Percentiles rank a stretch among this genome's conserved stretches.
Conservation (phyloP, 1,140 invertebrate genomes). For the Calosoma granatense region DNA sequence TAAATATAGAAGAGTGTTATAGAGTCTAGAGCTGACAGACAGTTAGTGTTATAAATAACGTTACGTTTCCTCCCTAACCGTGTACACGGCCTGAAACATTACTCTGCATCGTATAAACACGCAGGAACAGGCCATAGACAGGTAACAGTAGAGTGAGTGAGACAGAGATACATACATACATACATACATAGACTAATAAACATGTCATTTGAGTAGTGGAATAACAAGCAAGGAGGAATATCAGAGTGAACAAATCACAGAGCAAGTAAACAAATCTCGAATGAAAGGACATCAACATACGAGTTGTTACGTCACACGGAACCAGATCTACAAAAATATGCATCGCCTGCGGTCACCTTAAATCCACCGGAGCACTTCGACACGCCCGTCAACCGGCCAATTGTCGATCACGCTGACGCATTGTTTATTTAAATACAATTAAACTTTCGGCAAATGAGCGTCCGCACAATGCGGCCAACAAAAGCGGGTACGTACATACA, state of each 20-base stretch:
- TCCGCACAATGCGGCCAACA: too few species aligned
- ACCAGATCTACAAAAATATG: not conserved
- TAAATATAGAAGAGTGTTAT: not conserved
- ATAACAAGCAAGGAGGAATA: conserved; percentile 1
- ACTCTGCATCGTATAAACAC: not conserved
- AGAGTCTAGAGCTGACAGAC: not conserved
- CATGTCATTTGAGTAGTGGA: conserved; percentile 1
- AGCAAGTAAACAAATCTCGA: not conserved
- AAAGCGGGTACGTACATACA: too few species aligned
- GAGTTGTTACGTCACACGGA: not conserved
- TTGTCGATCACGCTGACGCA: not conserved
- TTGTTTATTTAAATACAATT: conserved; percentile 9
- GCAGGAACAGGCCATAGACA: not conserved
- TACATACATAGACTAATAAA: not conserved
- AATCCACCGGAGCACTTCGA: not conserved
- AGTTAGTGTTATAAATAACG: not conserved
- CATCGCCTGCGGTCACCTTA: too few species aligned
- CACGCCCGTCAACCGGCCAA: not conserved
- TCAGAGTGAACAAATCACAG: conserved; percentile 1
- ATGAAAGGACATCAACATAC: not conserved
- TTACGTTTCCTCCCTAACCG: not conserved
- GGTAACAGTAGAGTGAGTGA: not conserved
- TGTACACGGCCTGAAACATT: not conserved
- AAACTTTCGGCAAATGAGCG: conserved; percentile 4
- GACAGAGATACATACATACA: too few species aligned